phyloP scores from a whole-genome alignment of 2,797 vertebrate species.

The Vireo griseus region DNA sequence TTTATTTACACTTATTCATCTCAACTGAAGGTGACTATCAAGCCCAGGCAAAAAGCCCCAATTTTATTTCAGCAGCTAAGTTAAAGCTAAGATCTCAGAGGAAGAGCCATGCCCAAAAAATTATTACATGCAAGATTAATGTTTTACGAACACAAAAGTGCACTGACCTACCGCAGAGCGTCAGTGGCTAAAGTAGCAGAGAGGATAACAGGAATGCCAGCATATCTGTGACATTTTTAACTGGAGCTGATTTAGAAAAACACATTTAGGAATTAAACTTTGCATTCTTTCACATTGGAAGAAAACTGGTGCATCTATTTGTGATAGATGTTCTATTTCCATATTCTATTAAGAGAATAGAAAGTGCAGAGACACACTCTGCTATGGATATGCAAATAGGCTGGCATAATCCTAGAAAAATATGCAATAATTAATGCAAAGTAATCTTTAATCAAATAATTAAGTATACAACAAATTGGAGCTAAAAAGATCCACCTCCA shows the following conservation, averaged over 20 bases:
- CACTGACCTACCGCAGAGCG: not conserved
- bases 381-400: not conserved
- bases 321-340: not conserved
- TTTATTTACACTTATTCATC: not conserved
- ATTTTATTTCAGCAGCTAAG: slow-evolving; percentile 4
- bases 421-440: slow-evolving; percentile 10
- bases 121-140: not conserved
- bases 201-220: not conserved
- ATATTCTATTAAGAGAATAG: not conserved
- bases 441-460: slow-evolving; percentile 32
- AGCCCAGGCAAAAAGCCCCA: not conserved
- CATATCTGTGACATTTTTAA: not conserved
- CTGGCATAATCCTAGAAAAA: slow-evolving; percentile 5
- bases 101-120: not conserved
- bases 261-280: not conserved
- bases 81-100: not conserved
- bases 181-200: not conserved
- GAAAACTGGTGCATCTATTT: not conserved
- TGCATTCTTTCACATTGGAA: not conserved
- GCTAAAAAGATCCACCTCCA: not conserved
- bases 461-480: not conserved
- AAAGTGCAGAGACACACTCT: not conserved
- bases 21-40: not conserved
- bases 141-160: not conserved
- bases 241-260: not conserved